Conservation (phyloP, 1,140 invertebrate genomes). For the Lordiphosa mommai region DNA sequence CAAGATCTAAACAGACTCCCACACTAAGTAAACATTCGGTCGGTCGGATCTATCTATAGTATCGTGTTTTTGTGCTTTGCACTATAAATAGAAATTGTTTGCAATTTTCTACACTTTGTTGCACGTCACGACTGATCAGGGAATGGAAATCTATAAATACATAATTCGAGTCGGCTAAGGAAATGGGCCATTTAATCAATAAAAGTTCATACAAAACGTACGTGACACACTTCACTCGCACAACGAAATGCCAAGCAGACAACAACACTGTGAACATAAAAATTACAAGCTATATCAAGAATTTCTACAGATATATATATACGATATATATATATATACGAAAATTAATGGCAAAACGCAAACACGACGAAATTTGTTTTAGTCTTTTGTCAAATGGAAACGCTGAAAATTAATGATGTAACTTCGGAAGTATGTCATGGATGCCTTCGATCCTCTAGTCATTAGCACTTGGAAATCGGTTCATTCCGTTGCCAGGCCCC, state of each 20-base stretch:
- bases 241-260: conserved; percentile 19
- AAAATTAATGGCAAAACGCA: conserved; percentile 69
- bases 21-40: conserved; percentile 19
- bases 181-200: conserved; percentile 50
- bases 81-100: conserved; percentile 3
- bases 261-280: conserved; percentile 69
- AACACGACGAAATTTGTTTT: conserved; percentile 70
- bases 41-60: conserved; percentile 10
- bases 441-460: conserved; percentile 46
- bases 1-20: conserved; percentile 29
- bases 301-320: conserved; percentile 20
- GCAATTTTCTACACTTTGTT: conserved; percentile 32
- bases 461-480: conserved; percentile 29
- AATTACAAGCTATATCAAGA: conserved; percentile 68
- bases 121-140: conserved; percentile 45
- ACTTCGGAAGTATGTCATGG: conserved; percentile 69
- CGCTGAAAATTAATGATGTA: conserved; percentile 72
- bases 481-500: conserved; percentile 13
- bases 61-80: neutral
- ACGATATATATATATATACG: conserved; percentile 22
- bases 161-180: neutral
- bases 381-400: conserved; percentile 34
- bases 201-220: conserved; percentile 24
- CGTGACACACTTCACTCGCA: conserved; percentile 61
- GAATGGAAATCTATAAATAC: neutral